Evolutionary conservation across 2,113 vertebrate genomes (phyloP).

Genomic region (Neofelis nebulosa): DNA sequence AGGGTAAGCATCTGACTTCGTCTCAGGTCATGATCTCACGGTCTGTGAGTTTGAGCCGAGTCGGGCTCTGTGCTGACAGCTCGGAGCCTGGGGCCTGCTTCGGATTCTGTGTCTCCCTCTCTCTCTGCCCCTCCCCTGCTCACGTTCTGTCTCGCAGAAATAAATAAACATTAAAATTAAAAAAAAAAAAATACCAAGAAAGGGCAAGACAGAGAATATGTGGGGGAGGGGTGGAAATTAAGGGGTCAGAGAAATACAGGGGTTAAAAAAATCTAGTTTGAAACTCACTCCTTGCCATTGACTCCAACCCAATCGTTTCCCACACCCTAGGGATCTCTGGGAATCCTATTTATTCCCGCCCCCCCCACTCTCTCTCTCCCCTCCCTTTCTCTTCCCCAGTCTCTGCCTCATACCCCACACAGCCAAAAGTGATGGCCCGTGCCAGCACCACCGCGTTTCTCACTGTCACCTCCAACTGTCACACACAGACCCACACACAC

Average conservation of each 20-base stretch:
- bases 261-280: neutral
- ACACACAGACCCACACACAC: no score
- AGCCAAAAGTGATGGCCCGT: neutral
- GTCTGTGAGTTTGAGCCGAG: no score
- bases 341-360: neutral
- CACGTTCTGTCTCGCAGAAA: no score
- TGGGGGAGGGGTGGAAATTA: neutral
- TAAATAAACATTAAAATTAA: no score
- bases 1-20: no score
- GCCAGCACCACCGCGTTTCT: fast-evolving
- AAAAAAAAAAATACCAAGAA: neutral
- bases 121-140: no score
- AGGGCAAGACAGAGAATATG: neutral
- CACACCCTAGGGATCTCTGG: neutral
- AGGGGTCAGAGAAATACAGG: neutral
- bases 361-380: no score
- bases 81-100: no score
- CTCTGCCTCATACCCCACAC: neutral
- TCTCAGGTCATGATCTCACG: no score
- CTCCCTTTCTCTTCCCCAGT: neutral
- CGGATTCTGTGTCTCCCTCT: no score
- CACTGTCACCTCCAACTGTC: no score
- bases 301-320: neutral
- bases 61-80: no score
- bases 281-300: neutral